Evolutionary conservation across 2,113 vertebrate genomes (phyloP).

Genomic region (Carlito syrichta): DNA sequence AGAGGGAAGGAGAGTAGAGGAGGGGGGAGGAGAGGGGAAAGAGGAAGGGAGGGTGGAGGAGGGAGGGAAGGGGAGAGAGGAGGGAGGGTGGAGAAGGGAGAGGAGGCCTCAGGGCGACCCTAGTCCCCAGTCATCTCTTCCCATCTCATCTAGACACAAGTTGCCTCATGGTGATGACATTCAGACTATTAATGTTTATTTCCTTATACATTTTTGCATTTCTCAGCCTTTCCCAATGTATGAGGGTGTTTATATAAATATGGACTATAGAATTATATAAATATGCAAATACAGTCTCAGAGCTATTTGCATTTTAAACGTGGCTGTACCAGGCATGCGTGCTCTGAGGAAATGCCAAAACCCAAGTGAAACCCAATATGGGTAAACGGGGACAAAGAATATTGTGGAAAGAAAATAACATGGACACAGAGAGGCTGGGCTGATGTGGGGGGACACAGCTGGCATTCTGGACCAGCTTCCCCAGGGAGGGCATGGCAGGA

Average conservation of each 20-base stretch:
- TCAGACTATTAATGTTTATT: too few species aligned
- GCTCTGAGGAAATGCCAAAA: background rate
- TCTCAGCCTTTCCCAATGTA: background rate
- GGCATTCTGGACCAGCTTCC: background rate
- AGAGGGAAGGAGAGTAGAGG: too few species aligned
- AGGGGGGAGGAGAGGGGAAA: too few species aligned
- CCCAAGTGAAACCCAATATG: background rate
- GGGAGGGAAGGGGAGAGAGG: accelerated
- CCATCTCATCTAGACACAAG: accelerated
- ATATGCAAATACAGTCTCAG: background rate
- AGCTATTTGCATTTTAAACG: background rate
- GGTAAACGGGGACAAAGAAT: background rate
- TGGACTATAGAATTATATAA: too few species aligned
- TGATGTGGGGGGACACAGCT: accelerated
- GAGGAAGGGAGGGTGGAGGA: too few species aligned
- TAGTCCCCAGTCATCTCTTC: accelerated
- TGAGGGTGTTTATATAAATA: background rate
- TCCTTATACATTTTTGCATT: accelerated
- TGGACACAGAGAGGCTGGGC: background rate
- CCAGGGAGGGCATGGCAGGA: accelerated
- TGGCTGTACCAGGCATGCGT: accelerated
- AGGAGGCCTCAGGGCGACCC: background rate
- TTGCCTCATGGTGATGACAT: accelerated
- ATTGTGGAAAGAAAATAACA: background rate
- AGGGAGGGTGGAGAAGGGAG: background rate